These are phyloP conservation scores for Dasyprocta punctata DNA, from an alignment of 2,113 vertebrate genomes.

Conservation along the genomic window DNA sequence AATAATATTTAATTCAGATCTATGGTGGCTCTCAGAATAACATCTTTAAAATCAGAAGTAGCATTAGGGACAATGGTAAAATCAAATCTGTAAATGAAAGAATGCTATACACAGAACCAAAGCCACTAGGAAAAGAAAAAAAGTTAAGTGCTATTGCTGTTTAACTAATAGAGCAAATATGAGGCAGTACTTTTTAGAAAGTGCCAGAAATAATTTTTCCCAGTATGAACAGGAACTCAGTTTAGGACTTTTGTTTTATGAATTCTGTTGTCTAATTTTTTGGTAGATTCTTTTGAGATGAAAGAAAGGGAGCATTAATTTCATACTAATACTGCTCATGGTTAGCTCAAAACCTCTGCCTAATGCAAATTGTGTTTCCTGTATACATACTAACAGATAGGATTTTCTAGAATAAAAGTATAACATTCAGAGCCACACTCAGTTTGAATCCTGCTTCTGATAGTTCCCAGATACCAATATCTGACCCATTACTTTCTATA, in stretches of 20 bases:
- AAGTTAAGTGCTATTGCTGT: neutral
- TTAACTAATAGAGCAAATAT: constrained; percentile 2
- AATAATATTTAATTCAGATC: neutral
- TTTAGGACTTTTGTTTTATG: neutral
- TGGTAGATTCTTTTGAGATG: neutral
- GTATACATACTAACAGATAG: neutral
- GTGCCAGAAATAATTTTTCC: neutral
- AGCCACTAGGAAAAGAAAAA: neutral
- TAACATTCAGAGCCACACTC: neutral
- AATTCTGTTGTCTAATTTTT: neutral
- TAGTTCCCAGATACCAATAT: neutral
- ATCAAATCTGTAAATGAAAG: neutral
- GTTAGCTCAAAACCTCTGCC: neutral
- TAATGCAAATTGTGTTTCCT: neutral
- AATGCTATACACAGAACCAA: neutral
- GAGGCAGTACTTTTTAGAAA: neutral
- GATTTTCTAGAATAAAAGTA: neutral
- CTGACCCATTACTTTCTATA: neutral
- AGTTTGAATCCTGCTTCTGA: neutral
- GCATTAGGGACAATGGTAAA: neutral
- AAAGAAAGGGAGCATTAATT: neutral
- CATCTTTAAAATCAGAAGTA: neutral
- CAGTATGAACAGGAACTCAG: neutral
- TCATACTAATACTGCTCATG: neutral
- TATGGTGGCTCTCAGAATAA: neutral